Percentiles rank a stretch among this genome's conserved stretches.
Evolutionary conservation across 2,888 invertebrate species (phyloP).

Genomic region (Coecobrya sp.): DNA sequence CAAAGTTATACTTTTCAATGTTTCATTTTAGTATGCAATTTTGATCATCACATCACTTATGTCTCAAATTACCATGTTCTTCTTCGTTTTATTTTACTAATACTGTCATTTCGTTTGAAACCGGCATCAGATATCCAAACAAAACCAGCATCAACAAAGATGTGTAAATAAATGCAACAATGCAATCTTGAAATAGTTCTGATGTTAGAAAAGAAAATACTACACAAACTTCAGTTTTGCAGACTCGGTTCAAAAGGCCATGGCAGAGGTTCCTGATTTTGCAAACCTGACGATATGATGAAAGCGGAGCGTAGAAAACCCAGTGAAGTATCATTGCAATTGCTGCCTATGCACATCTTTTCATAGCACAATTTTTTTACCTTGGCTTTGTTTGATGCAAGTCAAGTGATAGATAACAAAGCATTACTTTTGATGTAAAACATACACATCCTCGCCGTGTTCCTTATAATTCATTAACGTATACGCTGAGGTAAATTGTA

Average conservation of each 20-base stretch:
- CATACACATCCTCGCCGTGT: background rate
- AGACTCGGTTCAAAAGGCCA: slow-evolving; percentile 24
- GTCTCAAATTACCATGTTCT: background rate
- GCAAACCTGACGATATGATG: background rate
- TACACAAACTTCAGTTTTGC: background rate
- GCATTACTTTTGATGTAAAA: background rate
- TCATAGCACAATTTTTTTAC: background rate
- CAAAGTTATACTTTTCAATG: slow-evolving; percentile 4
- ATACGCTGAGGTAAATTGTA: too few species aligned
- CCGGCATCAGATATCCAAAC: background rate
- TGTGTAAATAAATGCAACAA: slow-evolving; percentile 8
- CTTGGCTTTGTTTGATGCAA: background rate
- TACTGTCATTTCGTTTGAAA: slow-evolving; percentile 24
- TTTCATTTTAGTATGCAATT: background rate
- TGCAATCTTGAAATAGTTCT: background rate
- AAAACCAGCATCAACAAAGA: background rate
- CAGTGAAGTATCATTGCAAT: background rate
- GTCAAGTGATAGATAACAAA: background rate
- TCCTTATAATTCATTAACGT: background rate
- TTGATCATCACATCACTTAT: background rate
- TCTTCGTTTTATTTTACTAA: background rate
- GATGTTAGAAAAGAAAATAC: background rate
- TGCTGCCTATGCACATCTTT: background rate
- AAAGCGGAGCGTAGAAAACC: background rate
- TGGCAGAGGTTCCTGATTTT: slow-evolving; percentile 12